These are phyloP conservation scores for Epiblema foenella DNA, from an alignment of 2,888 invertebrate species.

Conservation along the genomic window DNA sequence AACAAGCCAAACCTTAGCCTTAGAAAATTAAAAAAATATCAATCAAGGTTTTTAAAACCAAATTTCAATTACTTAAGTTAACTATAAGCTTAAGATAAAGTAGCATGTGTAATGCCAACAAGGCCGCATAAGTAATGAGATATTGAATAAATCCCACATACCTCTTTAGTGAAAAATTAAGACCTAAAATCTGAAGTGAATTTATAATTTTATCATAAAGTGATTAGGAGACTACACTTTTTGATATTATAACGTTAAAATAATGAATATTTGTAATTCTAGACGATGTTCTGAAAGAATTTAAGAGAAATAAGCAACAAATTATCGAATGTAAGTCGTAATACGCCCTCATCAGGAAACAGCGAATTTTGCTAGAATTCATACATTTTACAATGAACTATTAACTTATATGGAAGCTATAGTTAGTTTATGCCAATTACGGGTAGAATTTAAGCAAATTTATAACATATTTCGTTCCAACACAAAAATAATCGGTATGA, in stretches of 20 bases:
- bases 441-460: conserved; percentile 57
- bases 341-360: conserved; percentile 26
- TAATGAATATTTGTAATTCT: not conserved
- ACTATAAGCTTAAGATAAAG: conserved; percentile 41
- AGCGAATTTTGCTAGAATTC: not conserved
- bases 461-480: conserved; percentile 55
- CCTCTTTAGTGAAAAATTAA: conserved; percentile 7
- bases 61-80: conserved; percentile 29
- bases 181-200: too few species aligned
- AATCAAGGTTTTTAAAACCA: conserved; percentile 26
- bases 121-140: conserved; percentile 55
- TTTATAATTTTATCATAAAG: not conserved
- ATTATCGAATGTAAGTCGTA: conserved; percentile 4
- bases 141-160: conserved; percentile 26
- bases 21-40: conserved; percentile 44
- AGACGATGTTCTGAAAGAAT: not conserved
- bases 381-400: not conserved
- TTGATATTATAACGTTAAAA: not conserved
- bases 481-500: conserved; percentile 44
- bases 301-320: not conserved
- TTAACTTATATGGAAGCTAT: not conserved
- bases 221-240: not conserved
- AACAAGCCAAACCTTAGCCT: conserved; percentile 40
- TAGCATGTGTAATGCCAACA: conserved; percentile 66
- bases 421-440: conserved; percentile 35